phyloP scores from a whole-genome alignment of 1,140 invertebrate genomes.

The Drosophila bifasciata region DNA sequence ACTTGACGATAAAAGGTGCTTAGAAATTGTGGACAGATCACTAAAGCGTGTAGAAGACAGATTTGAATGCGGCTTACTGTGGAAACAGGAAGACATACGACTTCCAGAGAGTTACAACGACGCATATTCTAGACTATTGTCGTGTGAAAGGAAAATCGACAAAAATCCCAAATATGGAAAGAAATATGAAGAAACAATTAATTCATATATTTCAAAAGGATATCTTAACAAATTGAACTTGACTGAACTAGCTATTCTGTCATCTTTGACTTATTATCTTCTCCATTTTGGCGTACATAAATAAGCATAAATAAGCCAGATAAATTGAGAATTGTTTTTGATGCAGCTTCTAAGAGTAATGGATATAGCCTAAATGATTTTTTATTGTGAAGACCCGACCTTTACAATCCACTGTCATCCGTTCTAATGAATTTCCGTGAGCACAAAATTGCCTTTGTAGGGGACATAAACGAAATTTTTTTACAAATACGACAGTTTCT shows the following conservation, averaged over 20 bases:
- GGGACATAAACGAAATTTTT: too few relatives aligned
- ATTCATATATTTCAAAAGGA: constrained; percentile 12
- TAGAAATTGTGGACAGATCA: constrained; percentile 12
- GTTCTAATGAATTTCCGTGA: constrained; percentile 27
- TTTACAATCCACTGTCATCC: constrained; percentile 13
- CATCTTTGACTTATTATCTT: constrained; percentile 20
- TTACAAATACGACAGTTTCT: constrained; percentile 12
- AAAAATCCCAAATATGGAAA: constrained; percentile 5
- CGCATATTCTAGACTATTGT: constrained; percentile 6
- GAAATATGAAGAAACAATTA: background rate
- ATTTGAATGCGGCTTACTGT: constrained; percentile 29
- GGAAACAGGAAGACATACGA: constrained; percentile 6
- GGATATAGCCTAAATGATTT: constrained; percentile 33
- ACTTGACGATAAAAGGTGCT: background rate
- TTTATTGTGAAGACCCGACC: constrained; percentile 17
- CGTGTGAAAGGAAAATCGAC: constrained; percentile 14
- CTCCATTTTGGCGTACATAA: constrained; percentile 28
- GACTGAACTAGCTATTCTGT: background rate
- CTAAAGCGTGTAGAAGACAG: background rate
- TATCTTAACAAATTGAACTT: constrained; percentile 3
- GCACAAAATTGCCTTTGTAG: too few relatives aligned
- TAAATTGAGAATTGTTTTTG: constrained; percentile 26
- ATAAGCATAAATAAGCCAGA: constrained; percentile 29
- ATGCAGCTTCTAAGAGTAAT: constrained; percentile 18
- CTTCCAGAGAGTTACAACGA: constrained; percentile 21